Base-by-base conservation (phyloP, 2,888 invertebrate genomes). In the Mimas tiliae region DNA sequence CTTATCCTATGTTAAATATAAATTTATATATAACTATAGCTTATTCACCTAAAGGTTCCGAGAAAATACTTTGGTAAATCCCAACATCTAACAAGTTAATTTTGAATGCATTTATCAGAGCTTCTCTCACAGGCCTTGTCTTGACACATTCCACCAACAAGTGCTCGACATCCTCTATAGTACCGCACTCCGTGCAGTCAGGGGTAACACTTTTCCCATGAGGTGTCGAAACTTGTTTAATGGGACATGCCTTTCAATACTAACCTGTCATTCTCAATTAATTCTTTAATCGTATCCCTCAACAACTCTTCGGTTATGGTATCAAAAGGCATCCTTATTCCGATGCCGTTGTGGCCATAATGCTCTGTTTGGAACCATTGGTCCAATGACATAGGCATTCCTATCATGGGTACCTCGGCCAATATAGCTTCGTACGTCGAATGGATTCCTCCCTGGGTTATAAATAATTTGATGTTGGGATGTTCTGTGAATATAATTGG, bases 371-470 rank as follows among this genome's bases (percentile, higher is more conserved):
- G 76, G 48, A 52, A 72, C 67, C 68, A 71, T 27, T 78, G 78
- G 27, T 78, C 76, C 4, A 62, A 70, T 0, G 71, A 8, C 42
- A 78, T 66, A 8, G 78, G 75, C 9, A 78, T 67, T 21, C 74
- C 74, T 9, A 78, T 65, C 9, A 74, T 12, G 0, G 78, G 78
- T 3, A 78, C 74, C 0, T 69, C 75, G 2, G 72, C 72, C 1
- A 14, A 52, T 38, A 78, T 72, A 1, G 75, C 69, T 67, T 78
- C 76, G 48, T 78, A 73, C 2, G 73, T 73, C 0, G 78, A 78
- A 50, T 78, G 78, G 0, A 75, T 68, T n/a, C 75, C 75, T 4
- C 72, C 75, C 70, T 78, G 77, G 1, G 73, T 75, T 42, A 77
- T 69, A 48, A 77, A 77, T 0, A 71, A 34, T 19, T 67, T 67